A percentile compares a stretch with the other conserved stretches of the same genome.
Conservation (phyloP, 2,888 invertebrate species). For the Papilio elwesi region DNA sequence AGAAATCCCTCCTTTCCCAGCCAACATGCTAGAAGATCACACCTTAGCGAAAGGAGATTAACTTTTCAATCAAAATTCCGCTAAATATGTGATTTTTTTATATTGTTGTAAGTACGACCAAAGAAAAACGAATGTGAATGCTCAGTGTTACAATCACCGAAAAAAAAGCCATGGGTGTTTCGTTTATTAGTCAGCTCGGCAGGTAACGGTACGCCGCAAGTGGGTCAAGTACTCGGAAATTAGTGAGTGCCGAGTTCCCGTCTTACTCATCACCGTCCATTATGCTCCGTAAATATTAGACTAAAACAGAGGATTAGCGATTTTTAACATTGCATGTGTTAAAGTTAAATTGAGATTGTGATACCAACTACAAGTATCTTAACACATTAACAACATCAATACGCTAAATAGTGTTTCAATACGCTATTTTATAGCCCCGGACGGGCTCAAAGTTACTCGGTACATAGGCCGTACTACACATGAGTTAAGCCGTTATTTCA, state of each 20-base stretch:
- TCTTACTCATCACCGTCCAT: slow-evolving; percentile 53
- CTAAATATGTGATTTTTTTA: neutral
- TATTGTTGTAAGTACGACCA: neutral
- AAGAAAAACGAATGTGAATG: slow-evolving; percentile 17
- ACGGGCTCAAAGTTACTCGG: too few relatives aligned
- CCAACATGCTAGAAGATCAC: too few relatives aligned
- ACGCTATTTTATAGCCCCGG: too few relatives aligned
- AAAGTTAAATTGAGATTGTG: neutral
- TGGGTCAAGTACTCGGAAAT: slow-evolving; percentile 73
- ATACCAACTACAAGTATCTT: too few relatives aligned
- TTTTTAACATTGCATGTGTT: neutral
- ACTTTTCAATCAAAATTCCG: too few relatives aligned
- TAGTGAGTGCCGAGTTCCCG: slow-evolving; percentile 51
- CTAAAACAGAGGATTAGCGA: slow-evolving; percentile 32
- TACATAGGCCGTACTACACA: too few relatives aligned
- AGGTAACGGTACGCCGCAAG: slow-evolving; percentile 48
- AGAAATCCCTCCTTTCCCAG: too few relatives aligned
- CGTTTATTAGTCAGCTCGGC: slow-evolving; percentile 47
- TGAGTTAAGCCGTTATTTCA: too few relatives aligned
- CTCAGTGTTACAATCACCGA: slow-evolving; percentile 27
- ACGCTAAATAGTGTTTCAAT: too few relatives aligned
- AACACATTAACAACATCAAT: too few relatives aligned
- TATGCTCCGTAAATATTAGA: slow-evolving; percentile 42
- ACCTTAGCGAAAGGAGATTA: too few relatives aligned
- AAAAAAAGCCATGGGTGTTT: slow-evolving; percentile 28